A percentile compares a stretch with the other conserved stretches of the same genome.
Evolutionary conservation across 2,888 invertebrate genomes (phyloP).

Genomic region (Hartigia nigra): DNA sequence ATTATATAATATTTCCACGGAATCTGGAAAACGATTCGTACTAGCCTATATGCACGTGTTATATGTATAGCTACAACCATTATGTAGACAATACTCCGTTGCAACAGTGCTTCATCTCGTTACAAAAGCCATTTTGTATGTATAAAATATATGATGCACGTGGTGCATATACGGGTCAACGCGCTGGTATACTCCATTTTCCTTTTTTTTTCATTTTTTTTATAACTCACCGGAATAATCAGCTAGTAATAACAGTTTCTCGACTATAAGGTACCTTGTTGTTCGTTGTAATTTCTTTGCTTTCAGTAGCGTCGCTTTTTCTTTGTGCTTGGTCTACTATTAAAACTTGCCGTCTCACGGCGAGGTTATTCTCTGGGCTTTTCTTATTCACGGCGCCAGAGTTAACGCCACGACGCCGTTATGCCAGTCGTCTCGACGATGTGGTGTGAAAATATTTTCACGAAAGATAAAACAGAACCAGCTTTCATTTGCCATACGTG

Average conservation of each 20-base stretch:
- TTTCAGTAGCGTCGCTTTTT: conserved; percentile 18
- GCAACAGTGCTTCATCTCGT: background rate
- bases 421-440: background rate
- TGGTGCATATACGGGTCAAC: conserved; percentile 4
- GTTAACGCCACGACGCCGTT: background rate
- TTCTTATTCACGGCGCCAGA: background rate
- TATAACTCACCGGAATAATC: conserved; percentile 24
- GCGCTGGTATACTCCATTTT: conserved; percentile 10
- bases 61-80: background rate
- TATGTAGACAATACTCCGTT: background rate
- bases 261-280: conserved; percentile 21
- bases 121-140: background rate
- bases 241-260: conserved; percentile 26
- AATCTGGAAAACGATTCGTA: background rate
- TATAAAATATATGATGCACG: background rate
- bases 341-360: conserved; percentile 24
- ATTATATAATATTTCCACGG: background rate
- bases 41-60: background rate
- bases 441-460: background rate
- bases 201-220: conserved; percentile 9
- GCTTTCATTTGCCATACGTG: background rate
- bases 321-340: conserved; percentile 26
- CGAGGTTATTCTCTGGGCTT: background rate
- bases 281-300: conserved; percentile 23
- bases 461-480: background rate